These are phyloP conservation scores for Beroe forskalii DNA, from an alignment of 37 sponge, comb jelly and placozoan species.

Conservation along the genomic window DNA sequence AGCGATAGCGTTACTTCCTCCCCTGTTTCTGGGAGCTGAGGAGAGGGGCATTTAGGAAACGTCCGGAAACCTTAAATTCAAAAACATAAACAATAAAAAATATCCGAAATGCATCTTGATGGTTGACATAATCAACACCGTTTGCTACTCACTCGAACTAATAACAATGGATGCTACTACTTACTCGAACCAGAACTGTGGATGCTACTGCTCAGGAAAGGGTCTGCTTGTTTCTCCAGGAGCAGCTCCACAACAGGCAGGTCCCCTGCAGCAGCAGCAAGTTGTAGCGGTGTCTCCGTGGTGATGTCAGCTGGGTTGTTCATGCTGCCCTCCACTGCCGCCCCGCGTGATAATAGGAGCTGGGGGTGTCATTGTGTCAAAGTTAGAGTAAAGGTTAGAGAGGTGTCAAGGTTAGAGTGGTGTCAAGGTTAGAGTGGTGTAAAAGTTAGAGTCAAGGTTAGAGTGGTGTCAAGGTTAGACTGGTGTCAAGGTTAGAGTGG, in stretches of 20 bases:
- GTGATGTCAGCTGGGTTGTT: conserved; percentile 64
- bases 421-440: not conserved
- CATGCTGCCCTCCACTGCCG: conserved; percentile 61
- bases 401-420: not conserved
- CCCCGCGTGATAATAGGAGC: conserved; percentile 44
- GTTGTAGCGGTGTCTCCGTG: conserved; percentile 63
- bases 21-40: conserved; percentile 52
- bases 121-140: no score
- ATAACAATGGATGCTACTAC: no score
- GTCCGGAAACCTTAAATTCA: no score
- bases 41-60: no score
- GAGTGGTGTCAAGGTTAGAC: no score
- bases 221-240: conserved; percentile 51
- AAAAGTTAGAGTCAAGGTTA: not conserved
- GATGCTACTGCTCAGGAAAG: conserved; percentile 7
- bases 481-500: no score
- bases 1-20: conserved; percentile 62
- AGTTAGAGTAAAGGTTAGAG: not conserved
- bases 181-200: conserved; percentile 36
- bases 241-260: conserved; percentile 18
- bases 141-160: no score
- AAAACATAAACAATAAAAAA: no score
- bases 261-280: conserved; percentile 56
- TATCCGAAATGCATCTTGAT: no score
- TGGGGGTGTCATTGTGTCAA: not conserved